These are phyloP conservation scores for Clanis bilineata DNA, from an alignment of 2,888 invertebrate species.

Conservation along the genomic window DNA sequence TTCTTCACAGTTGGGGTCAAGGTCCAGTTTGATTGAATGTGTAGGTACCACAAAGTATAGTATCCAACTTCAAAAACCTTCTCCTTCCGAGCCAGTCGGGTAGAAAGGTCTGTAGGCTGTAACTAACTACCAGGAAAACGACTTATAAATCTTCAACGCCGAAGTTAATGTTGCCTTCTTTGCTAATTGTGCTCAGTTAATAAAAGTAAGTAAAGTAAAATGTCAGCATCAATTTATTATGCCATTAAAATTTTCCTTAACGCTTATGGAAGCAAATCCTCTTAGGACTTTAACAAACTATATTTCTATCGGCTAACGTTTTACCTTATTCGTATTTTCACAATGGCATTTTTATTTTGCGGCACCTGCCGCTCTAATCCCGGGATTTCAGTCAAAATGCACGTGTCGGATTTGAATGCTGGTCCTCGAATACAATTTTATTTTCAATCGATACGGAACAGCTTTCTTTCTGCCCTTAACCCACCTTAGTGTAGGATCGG, in stretches of 20 bases:
- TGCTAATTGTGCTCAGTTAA: background rate
- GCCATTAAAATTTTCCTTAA: conserved; percentile 17
- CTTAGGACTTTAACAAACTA: conserved; percentile 20
- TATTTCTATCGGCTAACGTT: conserved; percentile 34
- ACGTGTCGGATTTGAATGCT: conserved; percentile 45
- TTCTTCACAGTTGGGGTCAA: no score
- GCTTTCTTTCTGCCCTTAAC: no score
- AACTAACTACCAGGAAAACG: background rate
- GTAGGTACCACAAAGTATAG: no score
- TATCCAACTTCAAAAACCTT: no score
- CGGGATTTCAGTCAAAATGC: conserved; percentile 48
- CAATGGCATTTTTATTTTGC: conserved; percentile 41
- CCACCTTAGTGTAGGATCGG: background rate
- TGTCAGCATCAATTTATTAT: background rate
- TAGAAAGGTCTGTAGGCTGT: background rate
- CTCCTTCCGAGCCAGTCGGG: no score
- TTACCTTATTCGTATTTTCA: conserved; percentile 34
- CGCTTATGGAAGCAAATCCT: background rate
- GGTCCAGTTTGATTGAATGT: no score
- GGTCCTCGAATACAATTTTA: conserved; percentile 35
- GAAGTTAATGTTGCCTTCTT: background rate
- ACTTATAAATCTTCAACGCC: background rate
- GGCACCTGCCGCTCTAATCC: conserved; percentile 45
- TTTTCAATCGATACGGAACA: conserved; percentile 21
- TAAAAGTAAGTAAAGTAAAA: background rate